Conservation (phyloP, 2,797 vertebrate species). For the Epinephelus awoara region DNA sequence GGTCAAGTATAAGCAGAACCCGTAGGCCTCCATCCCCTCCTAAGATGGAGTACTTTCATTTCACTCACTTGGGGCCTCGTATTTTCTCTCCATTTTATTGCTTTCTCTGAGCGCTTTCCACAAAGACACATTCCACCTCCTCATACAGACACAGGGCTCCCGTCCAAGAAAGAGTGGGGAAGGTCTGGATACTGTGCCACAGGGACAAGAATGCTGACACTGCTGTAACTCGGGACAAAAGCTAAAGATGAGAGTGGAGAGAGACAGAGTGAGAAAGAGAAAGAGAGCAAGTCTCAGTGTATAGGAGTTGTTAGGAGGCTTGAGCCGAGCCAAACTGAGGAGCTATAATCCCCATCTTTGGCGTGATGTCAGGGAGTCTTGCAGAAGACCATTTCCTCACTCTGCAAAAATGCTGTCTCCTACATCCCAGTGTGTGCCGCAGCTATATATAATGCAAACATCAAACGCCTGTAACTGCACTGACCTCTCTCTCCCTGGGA, state of each 20-base stretch:
- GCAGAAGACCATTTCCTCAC: slow-evolving; percentile 78
- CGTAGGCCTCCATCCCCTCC: slow-evolving; percentile 68
- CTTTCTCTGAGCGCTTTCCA: slow-evolving; percentile 78
- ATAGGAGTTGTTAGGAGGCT: slow-evolving; percentile 63
- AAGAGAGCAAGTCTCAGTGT: slow-evolving; percentile 48
- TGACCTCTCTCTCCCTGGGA: slow-evolving; percentile 68
- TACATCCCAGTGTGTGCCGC: slow-evolving; percentile 56
- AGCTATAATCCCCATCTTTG: slow-evolving; percentile 74
- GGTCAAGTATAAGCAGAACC: slow-evolving; percentile 78
- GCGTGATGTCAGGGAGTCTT: slow-evolving; percentile 75
- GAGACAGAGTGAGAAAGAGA: slow-evolving; percentile 47
- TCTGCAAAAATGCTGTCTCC: slow-evolving; percentile 78
- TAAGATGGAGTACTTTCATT: slow-evolving; percentile 84
- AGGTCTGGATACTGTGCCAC: slow-evolving; percentile 74
- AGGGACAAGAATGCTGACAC: slow-evolving; percentile 80
- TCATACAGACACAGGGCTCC: slow-evolving; percentile 70
- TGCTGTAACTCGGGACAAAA: slow-evolving; percentile 75
- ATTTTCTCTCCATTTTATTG: slow-evolving; percentile 84
- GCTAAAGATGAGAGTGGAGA: slow-evolving; percentile 62
- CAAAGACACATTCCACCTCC: slow-evolving; percentile 82
- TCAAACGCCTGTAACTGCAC: slow-evolving; percentile 67
- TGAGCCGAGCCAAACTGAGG: slow-evolving; percentile 60
- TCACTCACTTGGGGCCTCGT: slow-evolving; percentile 78
- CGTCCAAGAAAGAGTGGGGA: slow-evolving; percentile 69
- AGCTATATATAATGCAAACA: slow-evolving; percentile 77